phyloP scores from a whole-genome alignment of 2,888 invertebrate species.

The Andrena dorsata region DNA sequence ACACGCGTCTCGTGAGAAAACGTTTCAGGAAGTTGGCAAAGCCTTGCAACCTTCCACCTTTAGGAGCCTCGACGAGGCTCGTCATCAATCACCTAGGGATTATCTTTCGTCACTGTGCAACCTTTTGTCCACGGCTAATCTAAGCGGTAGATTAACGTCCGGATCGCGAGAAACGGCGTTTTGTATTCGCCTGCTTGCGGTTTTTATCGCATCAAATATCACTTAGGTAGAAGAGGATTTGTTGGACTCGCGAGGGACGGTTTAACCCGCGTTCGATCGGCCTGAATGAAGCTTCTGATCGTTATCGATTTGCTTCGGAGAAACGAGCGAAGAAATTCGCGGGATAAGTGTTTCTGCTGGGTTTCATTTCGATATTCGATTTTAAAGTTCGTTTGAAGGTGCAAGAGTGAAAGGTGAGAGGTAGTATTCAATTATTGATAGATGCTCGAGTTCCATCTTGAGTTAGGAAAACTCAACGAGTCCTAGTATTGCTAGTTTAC shows the following conservation, averaged over 20 bases:
- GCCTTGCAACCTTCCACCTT: conserved; percentile 50
- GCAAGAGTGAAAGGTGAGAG: background rate
- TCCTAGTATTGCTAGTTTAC: no score
- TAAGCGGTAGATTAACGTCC: conserved; percentile 38
- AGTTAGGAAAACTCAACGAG: no score
- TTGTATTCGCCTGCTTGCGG: conserved; percentile 32
- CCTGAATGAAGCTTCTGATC: conserved; percentile 11
- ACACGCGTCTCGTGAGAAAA: conserved; percentile 41
- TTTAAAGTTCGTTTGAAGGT: background rate
- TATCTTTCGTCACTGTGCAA: conserved; percentile 59
- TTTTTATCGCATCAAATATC: conserved; percentile 59
- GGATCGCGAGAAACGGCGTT: conserved; percentile 32
- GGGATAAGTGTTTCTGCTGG: background rate
- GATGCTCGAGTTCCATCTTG: no score
- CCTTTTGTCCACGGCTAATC: conserved; percentile 57
- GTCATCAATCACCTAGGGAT: conserved; percentile 51
- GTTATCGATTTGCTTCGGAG: conserved; percentile 25
- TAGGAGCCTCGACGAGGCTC: conserved; percentile 7
- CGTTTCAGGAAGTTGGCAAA: conserved; percentile 44
- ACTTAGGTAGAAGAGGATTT: conserved; percentile 22
- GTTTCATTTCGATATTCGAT: background rate
- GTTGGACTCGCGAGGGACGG: conserved; percentile 11
- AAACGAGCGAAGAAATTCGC: background rate
- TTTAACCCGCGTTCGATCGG: conserved; percentile 8
- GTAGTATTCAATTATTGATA: no score